Evolutionary conservation across 2,113 vertebrate genomes (phyloP).

Genomic region (Haemorhous mexicanus): DNA sequence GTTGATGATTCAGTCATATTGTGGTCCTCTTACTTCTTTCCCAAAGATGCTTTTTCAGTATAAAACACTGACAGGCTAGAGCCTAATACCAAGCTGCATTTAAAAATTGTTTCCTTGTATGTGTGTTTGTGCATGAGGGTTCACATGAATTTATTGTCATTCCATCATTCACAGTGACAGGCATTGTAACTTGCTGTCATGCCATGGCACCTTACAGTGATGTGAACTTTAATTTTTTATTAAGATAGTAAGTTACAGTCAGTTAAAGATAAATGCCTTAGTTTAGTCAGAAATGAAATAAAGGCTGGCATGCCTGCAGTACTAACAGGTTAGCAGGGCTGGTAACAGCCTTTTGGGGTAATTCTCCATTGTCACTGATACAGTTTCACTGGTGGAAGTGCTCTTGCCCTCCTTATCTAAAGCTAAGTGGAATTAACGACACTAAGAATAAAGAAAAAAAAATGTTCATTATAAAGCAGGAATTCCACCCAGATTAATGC

Average conservation of each 20-base stretch:
- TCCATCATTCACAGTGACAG: conserved; percentile 47
- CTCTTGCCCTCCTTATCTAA: not conserved
- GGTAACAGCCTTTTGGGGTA: not conserved
- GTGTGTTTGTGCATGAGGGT: conserved; percentile 12
- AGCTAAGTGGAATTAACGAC: not conserved
- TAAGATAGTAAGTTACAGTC: conserved; percentile 12
- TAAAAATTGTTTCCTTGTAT: not conserved
- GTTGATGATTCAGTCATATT: not conserved
- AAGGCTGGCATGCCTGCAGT: not conserved
- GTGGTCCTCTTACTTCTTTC: not conserved
- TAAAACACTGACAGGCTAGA: not conserved
- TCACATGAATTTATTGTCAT: conserved; percentile 36
- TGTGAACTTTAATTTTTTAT: conserved; percentile 51
- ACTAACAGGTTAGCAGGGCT: not conserved
- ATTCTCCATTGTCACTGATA: not conserved
- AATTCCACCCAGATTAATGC: not conserved
- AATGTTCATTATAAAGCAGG: not conserved
- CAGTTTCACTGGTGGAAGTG: not conserved
- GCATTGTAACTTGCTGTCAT: conserved; percentile 43
- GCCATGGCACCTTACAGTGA: conserved; percentile 20
- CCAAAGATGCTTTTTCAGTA: not conserved
- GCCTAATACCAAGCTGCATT: not conserved
- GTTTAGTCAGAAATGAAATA: not conserved
- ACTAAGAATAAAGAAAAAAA: not conserved
- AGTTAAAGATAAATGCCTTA: conserved; percentile 38